These are phyloP conservation scores for Coleophora flavipennella DNA, from an alignment of 2,888 invertebrate genomes.

Conservation along the genomic window DNA sequence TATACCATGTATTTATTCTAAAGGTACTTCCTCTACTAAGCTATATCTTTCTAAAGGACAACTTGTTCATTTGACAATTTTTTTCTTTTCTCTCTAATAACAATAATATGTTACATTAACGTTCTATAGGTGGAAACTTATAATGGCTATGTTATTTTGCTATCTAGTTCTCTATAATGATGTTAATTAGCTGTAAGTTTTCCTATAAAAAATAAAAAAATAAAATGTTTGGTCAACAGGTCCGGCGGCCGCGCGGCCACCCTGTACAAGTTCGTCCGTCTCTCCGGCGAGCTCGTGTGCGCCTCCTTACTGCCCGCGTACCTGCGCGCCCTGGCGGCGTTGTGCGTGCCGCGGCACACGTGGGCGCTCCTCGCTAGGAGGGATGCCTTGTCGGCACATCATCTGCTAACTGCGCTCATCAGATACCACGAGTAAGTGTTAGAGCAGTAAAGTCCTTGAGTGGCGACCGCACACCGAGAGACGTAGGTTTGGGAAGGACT, in stretches of 20 bases:
- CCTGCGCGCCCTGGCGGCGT: constrained; percentile 86
- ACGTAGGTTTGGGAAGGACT: neutral
- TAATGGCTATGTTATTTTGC: too few species aligned
- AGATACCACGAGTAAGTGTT: constrained; percentile 76
- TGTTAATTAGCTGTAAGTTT: too few species aligned
- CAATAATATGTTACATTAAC: too few species aligned
- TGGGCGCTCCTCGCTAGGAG: constrained; percentile 70
- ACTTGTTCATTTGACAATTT: too few species aligned
- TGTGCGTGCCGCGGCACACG: constrained; percentile 83
- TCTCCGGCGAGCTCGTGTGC: constrained; percentile 89
- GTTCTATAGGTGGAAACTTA: too few species aligned
- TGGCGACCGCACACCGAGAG: neutral
- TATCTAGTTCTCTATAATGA: too few species aligned
- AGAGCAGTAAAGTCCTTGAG: too few species aligned
- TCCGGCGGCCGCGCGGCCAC: constrained; percentile 78
- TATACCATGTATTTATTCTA: too few species aligned
- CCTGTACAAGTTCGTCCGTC: constrained; percentile 91
- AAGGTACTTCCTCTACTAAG: too few species aligned
- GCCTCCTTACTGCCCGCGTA: constrained; percentile 89
- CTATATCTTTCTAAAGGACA: too few species aligned
- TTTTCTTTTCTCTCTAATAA: too few species aligned
- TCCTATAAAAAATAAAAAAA: too few species aligned
- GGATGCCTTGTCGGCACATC: constrained; percentile 53
- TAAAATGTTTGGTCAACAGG: constrained; percentile 9
- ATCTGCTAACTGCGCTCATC: constrained; percentile 75